Conservation (phyloP, 2,113 vertebrate genomes). For the Pluvianellus socialis region DNA sequence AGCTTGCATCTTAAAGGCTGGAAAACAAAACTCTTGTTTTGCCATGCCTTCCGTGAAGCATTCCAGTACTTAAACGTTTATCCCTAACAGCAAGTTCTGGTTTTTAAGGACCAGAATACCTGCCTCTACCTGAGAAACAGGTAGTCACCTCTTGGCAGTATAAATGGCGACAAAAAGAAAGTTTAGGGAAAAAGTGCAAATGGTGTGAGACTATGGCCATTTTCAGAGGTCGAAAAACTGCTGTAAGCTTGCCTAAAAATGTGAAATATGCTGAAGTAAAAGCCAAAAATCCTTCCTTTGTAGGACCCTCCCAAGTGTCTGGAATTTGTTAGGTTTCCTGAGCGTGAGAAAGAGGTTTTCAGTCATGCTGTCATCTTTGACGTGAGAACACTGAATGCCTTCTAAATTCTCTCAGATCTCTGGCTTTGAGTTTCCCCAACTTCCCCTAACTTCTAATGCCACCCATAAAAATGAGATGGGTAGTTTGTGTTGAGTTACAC, state of each 20-base stretch:
- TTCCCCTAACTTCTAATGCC: background rate
- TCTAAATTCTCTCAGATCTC: background rate
- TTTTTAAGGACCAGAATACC: background rate
- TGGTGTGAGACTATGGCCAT: background rate
- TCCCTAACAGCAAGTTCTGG: background rate
- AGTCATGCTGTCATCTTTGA: background rate
- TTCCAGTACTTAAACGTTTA: background rate
- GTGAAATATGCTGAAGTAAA: conserved; percentile 40
- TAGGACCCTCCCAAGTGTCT: conserved; percentile 15
- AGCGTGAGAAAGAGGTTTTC: background rate
- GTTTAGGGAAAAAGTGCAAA: background rate
- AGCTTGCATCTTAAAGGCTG: background rate
- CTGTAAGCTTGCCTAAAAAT: conserved; percentile 53
- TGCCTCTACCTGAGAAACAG: background rate
- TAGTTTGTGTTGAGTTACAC: background rate
- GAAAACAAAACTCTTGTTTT: background rate
- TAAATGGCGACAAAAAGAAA: background rate
- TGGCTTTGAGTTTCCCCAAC: background rate
- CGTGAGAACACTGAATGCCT: background rate
- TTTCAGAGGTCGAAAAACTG: background rate
- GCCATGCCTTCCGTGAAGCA: background rate
- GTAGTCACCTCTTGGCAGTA: background rate
- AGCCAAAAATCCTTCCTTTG: conserved; percentile 43
- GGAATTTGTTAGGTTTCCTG: conserved; percentile 41
- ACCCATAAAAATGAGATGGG: background rate